Percentiles rank a stretch among this genome's conserved stretches.
Conservation (phyloP, 2,888 invertebrate genomes). For the Carabus problematicus region DNA sequence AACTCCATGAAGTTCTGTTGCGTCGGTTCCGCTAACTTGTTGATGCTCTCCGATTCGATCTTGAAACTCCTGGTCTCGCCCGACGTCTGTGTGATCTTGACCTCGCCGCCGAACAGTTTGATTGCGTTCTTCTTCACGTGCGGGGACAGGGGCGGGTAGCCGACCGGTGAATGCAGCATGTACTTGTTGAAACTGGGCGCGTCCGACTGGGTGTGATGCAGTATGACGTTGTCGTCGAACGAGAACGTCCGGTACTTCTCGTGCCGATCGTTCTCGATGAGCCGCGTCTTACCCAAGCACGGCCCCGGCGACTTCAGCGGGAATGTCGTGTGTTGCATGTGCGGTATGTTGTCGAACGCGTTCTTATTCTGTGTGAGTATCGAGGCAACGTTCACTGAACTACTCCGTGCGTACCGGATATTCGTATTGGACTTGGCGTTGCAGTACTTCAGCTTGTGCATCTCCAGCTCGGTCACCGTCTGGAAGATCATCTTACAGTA, state of each 20-base stretch:
- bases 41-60: constrained; percentile 53
- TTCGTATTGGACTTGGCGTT: constrained; percentile 65
- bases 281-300: constrained; percentile 78
- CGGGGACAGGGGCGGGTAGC: constrained; percentile 30
- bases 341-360: constrained; percentile 58
- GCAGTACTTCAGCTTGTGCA: constrained; percentile 82
- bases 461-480: constrained; percentile 80
- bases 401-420: constrained; percentile 56
- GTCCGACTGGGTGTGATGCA: constrained; percentile 38
- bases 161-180: constrained; percentile 37
- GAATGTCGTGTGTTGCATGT: constrained; percentile 55
- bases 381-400: constrained; percentile 59
- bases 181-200: constrained; percentile 36
- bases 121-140: constrained; percentile 56
- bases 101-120: constrained; percentile 81
- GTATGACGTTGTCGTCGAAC: constrained; percentile 54
- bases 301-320: constrained; percentile 85
- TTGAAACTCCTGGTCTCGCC: constrained; percentile 69
- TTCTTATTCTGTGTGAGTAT: constrained; percentile 59
- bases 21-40: constrained; percentile 49
- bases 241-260: constrained; percentile 57
- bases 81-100: constrained; percentile 74
- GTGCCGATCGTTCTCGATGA: constrained; percentile 68
- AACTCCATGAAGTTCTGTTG: constrained; percentile 49
- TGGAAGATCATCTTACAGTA: constrained; percentile 81